Base-by-base conservation (phyloP, 2,888 invertebrate genomes). In the Sussaba pulchella region DNA sequence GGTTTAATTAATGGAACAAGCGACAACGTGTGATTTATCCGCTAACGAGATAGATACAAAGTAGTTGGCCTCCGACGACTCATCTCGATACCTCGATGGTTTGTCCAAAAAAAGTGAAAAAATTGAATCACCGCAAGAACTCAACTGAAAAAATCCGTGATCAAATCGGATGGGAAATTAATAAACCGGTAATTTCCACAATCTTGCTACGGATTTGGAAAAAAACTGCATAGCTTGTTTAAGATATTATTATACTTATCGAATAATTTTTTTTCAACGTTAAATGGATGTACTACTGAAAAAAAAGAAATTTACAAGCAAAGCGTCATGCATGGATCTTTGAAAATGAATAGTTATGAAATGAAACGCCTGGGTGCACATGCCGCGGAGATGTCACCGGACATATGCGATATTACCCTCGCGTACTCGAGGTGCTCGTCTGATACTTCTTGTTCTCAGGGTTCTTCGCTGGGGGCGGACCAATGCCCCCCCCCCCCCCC, bases 401-500 rank as follows among this genome's bases (percentile, higher is more conserved):
- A 91, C 91, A 91, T 90, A 90, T 90, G 89, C 86, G 88, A 90
- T 89, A 90, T 91, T 90, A 88, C 86, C 86, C 78, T 66, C 57
- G 70, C 47, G 54, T 67, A 63, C 50, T 21, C 50, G 41, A 67
- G 31, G 17, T 57, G 61, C 17, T 8, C 31, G 36, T 77, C 82
- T 86, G 88, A 88, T 88, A 88, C 88, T 90, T 90, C 88, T 88
- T 88, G 88, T 77, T 77, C 74, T 74, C 71, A 71, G 57, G 69
- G 70, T 73, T 73, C 69, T 61, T 19, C 66, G 24, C 43, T 31
- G 64, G 64, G 31, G 45, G 59, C 45, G 39, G 71, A 71, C 43
- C 64, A 73, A 73, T 72, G 26, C 66, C 45, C 39, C 9, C n/a
- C n/a, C n/a, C n/a, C n/a, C n/a, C n/a, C n/a, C n/a, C n/a, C n/a